Evolutionary conservation across 2,797 vertebrate genomes (phyloP).

Genomic region (Brachyalestes nurse): DNA sequence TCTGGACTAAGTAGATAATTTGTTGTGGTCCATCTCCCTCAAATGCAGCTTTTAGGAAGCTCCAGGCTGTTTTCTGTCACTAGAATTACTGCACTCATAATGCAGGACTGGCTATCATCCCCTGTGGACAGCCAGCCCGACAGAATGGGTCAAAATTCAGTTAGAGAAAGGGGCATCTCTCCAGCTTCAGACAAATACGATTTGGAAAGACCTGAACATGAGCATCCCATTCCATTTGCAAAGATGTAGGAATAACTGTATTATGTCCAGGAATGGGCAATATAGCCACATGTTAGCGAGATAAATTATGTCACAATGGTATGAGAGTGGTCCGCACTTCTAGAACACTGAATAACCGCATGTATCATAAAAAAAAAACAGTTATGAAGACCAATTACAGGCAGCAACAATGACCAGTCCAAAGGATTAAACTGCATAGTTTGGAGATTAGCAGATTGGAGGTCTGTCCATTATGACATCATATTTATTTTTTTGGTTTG

Average conservation of each 20-base stretch:
- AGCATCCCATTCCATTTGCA: background rate
- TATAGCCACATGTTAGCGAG: background rate
- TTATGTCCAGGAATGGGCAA: background rate
- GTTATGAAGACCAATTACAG: too few relatives aligned
- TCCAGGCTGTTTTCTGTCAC: slow-evolving; percentile 35
- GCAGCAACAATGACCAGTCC: too few relatives aligned
- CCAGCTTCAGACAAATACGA: background rate
- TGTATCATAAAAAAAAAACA: too few relatives aligned
- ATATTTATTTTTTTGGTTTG: too few relatives aligned
- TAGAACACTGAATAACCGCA: too few relatives aligned
- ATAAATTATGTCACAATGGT: background rate
- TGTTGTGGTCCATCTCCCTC: slow-evolving; percentile 27
- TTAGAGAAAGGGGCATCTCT: slow-evolving; percentile 1
- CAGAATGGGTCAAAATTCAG: slow-evolving; percentile 4
- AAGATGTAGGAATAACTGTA: background rate
- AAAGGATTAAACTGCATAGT: too few relatives aligned
- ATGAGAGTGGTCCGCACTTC: background rate
- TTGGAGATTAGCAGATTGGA: too few relatives aligned
- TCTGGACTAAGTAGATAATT: slow-evolving; percentile 15
- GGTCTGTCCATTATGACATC: too few relatives aligned
- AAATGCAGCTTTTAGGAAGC: slow-evolving; percentile 34
- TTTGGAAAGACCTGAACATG: background rate
- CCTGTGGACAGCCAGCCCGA: slow-evolving; percentile 2
- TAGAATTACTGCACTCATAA: background rate
- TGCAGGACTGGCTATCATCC: background rate